Percentiles rank a stretch among this genome's conserved stretches.
These are phyloP conservation scores for Holacanthus passer DNA, from an alignment of 2,113 vertebrate genomes.

Conservation along the genomic window DNA sequence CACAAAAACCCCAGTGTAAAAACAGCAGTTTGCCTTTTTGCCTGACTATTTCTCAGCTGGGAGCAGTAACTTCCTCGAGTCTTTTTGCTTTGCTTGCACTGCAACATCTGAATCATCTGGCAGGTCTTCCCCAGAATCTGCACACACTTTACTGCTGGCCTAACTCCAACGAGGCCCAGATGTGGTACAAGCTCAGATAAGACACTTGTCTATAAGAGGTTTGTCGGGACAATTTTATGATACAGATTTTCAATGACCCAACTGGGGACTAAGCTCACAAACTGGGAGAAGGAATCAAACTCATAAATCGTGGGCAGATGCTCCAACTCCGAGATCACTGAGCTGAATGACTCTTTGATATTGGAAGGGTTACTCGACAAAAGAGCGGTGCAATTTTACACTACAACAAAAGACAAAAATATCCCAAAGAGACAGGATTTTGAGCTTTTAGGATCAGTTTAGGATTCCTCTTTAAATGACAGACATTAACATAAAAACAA, in stretches of 20 bases:
- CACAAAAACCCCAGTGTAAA: background rate
- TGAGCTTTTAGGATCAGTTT: slow-evolving; percentile 25
- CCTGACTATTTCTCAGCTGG: background rate
- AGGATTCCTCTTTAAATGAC: slow-evolving; percentile 41
- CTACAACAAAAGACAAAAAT: slow-evolving; percentile 14
- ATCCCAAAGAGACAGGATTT: slow-evolving; percentile 11
- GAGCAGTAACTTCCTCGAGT: background rate
- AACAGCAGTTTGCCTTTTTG: background rate
- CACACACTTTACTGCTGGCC: background rate
- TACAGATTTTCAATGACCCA: slow-evolving; percentile 36
- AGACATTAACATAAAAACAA: slow-evolving; percentile 61
- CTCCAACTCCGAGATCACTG: slow-evolving; percentile 23
- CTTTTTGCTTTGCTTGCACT: slow-evolving; percentile 3
- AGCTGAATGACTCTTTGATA: slow-evolving; percentile 12
- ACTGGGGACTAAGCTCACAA: slow-evolving; percentile 46
- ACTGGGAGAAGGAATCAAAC: slow-evolving; percentile 56
- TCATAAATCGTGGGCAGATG: slow-evolving; percentile 47
- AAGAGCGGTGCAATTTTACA: slow-evolving; percentile 2
- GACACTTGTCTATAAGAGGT: background rate
- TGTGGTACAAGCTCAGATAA: slow-evolving; percentile 3
- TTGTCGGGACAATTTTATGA: slow-evolving; percentile 60
- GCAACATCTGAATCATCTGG: background rate
- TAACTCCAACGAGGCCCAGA: slow-evolving; percentile 19
- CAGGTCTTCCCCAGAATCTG: slow-evolving; percentile 7
- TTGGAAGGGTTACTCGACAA: background rate